Percentiles rank a stretch among this genome's conserved stretches.
Evolutionary conservation across 2,113 vertebrate genomes (phyloP).

Genomic region (Holacanthus passer): DNA sequence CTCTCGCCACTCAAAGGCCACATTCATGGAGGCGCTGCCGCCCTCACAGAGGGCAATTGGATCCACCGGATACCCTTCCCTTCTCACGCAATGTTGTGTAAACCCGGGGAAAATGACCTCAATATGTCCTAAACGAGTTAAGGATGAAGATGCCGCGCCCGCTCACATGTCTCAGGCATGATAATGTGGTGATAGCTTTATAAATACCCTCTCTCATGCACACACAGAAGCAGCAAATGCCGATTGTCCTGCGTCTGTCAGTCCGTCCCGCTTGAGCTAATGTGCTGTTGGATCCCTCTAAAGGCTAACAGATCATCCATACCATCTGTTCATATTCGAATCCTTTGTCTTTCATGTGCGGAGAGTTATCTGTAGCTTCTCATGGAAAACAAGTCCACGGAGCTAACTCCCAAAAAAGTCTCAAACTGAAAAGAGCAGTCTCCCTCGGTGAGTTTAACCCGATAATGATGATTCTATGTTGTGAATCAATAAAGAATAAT

Average conservation of each 20-base stretch:
- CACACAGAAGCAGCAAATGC: slow-evolving; percentile 34
- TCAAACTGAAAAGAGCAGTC: neutral
- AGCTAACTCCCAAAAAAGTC: slow-evolving; percentile 2
- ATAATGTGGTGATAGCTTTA: slow-evolving; percentile 62
- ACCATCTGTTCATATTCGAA: slow-evolving; percentile 53
- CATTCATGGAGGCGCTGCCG: slow-evolving; percentile 82
- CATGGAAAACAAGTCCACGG: neutral
- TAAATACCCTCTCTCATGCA: slow-evolving; percentile 44
- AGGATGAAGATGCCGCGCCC: slow-evolving; percentile 68
- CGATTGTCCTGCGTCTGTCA: slow-evolving; percentile 35
- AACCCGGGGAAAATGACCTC: slow-evolving; percentile 80
- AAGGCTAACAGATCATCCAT: slow-evolving; percentile 26
- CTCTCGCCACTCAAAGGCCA: slow-evolving; percentile 83
- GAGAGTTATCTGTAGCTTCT: slow-evolving; percentile 10
- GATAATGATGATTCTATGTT: neutral
- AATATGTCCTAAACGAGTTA: slow-evolving; percentile 80
- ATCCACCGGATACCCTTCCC: slow-evolving; percentile 80
- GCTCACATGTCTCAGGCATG: slow-evolving; percentile 75
- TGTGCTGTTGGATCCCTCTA: slow-evolving; percentile 31
- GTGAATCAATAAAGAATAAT: neutral
- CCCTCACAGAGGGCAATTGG: slow-evolving; percentile 81
- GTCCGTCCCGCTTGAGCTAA: slow-evolving; percentile 25
- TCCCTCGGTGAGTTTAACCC: neutral
- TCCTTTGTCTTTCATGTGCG: slow-evolving; percentile 40
- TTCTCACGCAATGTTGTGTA: slow-evolving; percentile 85